These are phyloP conservation scores for Lasius fuliginosus DNA, from an alignment of 2,888 invertebrate species.

Conservation along the genomic window DNA sequence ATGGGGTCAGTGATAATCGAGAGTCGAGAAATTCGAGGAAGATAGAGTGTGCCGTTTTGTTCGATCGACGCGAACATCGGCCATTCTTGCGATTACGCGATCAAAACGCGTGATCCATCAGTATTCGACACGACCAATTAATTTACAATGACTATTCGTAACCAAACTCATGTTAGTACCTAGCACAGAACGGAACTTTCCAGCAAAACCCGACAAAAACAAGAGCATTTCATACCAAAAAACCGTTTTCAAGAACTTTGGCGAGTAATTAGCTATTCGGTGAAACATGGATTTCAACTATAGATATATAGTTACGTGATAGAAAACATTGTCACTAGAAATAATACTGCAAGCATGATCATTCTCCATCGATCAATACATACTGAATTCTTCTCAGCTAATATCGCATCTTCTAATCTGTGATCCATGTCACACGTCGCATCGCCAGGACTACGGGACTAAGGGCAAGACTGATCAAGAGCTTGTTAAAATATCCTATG, in stretches of 20 bases:
- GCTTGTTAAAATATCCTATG: conserved; percentile 56
- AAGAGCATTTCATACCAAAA: conserved; percentile 76
- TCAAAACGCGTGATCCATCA: not conserved
- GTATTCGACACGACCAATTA: conserved; percentile 70
- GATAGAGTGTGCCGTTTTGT: not conserved
- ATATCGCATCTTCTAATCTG: conserved; percentile 39
- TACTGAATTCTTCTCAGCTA: conserved; percentile 49
- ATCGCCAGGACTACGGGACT: conserved; percentile 75
- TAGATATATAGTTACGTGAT: conserved; percentile 39
- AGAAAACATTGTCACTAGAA: conserved; percentile 44
- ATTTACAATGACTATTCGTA: conserved; percentile 57
- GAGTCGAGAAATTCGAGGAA: conserved; percentile 48
- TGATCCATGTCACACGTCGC: conserved; percentile 79
- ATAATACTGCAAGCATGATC: conserved; percentile 51
- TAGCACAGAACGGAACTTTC: conserved; percentile 69
- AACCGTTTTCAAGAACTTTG: conserved; percentile 78
- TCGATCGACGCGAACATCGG: conserved; percentile 3
- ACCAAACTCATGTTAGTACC: conserved; percentile 68
- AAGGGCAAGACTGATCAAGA: conserved; percentile 82
- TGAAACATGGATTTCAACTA: conserved; percentile 76
- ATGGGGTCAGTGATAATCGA: conserved; percentile 53
- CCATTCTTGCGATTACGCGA: conserved; percentile 26
- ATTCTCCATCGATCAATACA: conserved; percentile 46
- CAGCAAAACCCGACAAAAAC: conserved; percentile 75
- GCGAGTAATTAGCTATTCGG: conserved; percentile 73